Percentiles rank a stretch among this genome's conserved stretches.
Evolutionary conservation across 1,140 invertebrate species (phyloP).

Genomic region (Pentalonia nigronervosa): DNA sequence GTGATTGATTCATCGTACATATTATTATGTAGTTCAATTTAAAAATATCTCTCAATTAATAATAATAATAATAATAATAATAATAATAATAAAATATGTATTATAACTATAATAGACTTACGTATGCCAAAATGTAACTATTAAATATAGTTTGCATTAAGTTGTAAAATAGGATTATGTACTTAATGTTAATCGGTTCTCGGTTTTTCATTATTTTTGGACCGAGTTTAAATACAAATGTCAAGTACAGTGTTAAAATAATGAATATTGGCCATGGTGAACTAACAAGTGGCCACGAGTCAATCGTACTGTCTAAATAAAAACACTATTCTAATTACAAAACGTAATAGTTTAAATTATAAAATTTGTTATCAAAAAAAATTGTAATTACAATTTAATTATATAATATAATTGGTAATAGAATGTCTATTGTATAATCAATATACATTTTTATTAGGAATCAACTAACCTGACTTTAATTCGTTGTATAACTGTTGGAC

Average conservation of each 20-base stretch:
- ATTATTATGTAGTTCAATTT: background rate
- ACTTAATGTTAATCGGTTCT: slow-evolving; percentile 66
- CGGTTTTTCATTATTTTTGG: slow-evolving; percentile 71
- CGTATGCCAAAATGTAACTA: slow-evolving; percentile 42
- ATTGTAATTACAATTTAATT: background rate
- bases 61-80: background rate
- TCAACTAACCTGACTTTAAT: slow-evolving; percentile 30
- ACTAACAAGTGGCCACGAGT: slow-evolving; percentile 70
- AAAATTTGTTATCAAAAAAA: background rate
- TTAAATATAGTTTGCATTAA: slow-evolving; percentile 64
- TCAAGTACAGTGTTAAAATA: slow-evolving; percentile 73
- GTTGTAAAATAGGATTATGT: slow-evolving; percentile 69
- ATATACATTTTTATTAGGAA: background rate
- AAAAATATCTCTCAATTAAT: too few relatives aligned
- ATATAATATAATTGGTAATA: background rate
- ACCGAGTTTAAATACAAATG: slow-evolving; percentile 76
- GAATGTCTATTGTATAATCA: background rate
- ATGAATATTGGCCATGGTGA: slow-evolving; percentile 68
- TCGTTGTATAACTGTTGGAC: background rate
- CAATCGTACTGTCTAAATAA: slow-evolving; percentile 70
- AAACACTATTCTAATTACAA: slow-evolving; percentile 12
- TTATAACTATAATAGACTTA: slow-evolving; percentile 8
- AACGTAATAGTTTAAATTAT: background rate
- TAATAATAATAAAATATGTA: background rate
- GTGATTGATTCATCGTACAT: background rate